These are phyloP conservation scores for Diabrotica undecimpunctata DNA, from an alignment of 1,140 invertebrate species.

Conservation along the genomic window DNA sequence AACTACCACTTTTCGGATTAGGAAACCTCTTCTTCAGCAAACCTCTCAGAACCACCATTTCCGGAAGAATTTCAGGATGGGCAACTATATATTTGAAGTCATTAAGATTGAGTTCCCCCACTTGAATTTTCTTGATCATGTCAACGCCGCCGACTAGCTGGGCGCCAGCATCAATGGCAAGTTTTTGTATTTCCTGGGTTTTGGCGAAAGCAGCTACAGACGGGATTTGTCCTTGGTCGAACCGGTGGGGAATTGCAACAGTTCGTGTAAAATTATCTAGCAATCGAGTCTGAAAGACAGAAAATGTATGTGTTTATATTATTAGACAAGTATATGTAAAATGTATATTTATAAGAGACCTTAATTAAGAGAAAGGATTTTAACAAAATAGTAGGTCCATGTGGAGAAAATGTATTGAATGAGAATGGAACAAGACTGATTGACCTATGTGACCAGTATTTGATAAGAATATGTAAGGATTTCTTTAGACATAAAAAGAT, in stretches of 20 bases:
- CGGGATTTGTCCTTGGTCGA: conserved; percentile 60
- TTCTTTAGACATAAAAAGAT: too few species aligned
- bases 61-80: conserved; percentile 73
- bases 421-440: too few species aligned
- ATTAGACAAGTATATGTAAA: too few species aligned
- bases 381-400: too few species aligned
- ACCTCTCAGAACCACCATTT: conserved; percentile 68
- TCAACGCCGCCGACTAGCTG: conserved; percentile 63
- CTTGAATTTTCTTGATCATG: conserved; percentile 70
- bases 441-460: too few species aligned
- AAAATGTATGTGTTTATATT: too few species aligned
- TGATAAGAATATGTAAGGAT: too few species aligned
- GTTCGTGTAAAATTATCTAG: conserved; percentile 61
- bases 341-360: too few species aligned
- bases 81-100: conserved; percentile 73
- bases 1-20: conserved; percentile 61
- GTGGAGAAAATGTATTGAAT: too few species aligned
- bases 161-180: conserved; percentile 65
- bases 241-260: conserved; percentile 59
- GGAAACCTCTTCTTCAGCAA: conserved; percentile 75
- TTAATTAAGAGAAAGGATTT: too few species aligned
- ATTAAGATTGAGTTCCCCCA: conserved; percentile 60
- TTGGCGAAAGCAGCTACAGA: conserved; percentile 71
- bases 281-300: conserved; percentile 55
- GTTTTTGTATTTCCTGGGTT: conserved; percentile 52